Base-by-base conservation (phyloP, 1,140 invertebrate genomes). In the Leptopilina clavipes region DNA sequence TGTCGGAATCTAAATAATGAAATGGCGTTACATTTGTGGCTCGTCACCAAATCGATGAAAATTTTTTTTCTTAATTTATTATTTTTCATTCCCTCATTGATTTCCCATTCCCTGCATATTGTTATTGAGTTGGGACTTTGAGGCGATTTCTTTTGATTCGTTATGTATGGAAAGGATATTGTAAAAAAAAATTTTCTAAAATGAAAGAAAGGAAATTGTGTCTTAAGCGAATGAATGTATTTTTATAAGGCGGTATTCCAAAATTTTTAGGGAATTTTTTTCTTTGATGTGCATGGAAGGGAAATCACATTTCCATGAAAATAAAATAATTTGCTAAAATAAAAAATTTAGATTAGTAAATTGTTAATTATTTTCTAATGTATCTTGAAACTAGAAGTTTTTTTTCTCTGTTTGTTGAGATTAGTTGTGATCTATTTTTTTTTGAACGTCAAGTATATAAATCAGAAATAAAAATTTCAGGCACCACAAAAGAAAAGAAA, bases 401-500 rank as follows among this genome's bases (percentile, higher is more conserved):
- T 25, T 25, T 59, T n/a, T 40, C 9, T 40, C 7, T 40, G 2
- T 40, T 31, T 31, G n/a, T 25, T 65, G 22, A 65, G 59, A 65
- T 31, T 65, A 65, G 59, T 31, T 37, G 56, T 59, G 56, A 31
- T 31, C 25, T 31, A 31, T 31, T 73, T 52, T 70, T 18, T 52
- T 9, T 40, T 76, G 10, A 74, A 77, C 19, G 73, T 80, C 52
- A 76, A 83, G 84, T 82, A 76, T 85, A 82, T 80, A 86, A 86
- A 83, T 82, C 83, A 85, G 84, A 85, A 82, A 90, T 89, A 85
- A 85, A 84, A 86, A 85, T 91, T 91, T 89, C 89, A 91, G 89
- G 89, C 88, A 82, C 87, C 83, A 79, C 89, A 88, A 88, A 91
- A 90, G 89, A 91, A 91, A 89, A 86, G 89, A 89, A 90, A 91